Conservation (phyloP, 1,140 invertebrate species). For the Tetragonula clypearis region DNA sequence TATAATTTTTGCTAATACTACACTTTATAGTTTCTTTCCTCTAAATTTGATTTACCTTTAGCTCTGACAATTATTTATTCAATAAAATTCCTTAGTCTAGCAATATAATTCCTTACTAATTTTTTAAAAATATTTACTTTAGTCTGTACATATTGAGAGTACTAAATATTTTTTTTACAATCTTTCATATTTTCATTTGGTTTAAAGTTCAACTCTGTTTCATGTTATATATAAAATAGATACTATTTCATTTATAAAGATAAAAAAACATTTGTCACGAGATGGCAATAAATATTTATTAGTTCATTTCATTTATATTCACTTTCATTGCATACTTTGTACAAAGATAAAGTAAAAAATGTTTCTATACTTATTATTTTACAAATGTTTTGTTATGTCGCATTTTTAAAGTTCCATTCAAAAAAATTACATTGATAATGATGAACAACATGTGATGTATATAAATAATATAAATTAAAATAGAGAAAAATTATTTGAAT, state of each 20-base stretch:
- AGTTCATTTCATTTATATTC: neutral
- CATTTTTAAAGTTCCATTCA: neutral
- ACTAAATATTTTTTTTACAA: neutral
- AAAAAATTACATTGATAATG: neutral
- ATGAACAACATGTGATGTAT: neutral
- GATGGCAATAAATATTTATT: too few relatives aligned
- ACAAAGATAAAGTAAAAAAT: neutral
- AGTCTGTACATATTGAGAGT: conserved; percentile 55
- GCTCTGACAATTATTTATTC: conserved; percentile 66
- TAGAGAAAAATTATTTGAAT: neutral
- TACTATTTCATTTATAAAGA: too few relatives aligned
- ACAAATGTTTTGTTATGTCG: conserved; percentile 5
- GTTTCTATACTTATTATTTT: neutral
- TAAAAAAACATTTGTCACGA: too few relatives aligned
- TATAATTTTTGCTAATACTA: conserved; percentile 50
- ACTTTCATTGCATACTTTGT: neutral
- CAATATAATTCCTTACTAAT: conserved; percentile 67
- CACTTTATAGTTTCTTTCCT: neutral
- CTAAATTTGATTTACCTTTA: conserved; percentile 57
- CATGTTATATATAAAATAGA: too few relatives aligned
- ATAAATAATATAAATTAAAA: neutral
- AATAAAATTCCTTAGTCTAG: conserved; percentile 57
- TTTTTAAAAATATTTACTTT: conserved; percentile 60
- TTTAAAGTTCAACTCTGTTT: neutral
- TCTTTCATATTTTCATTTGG: conserved; percentile 33